Conservation (phyloP, 2,888 invertebrate species). For the Prosapia bicincta region DNA sequence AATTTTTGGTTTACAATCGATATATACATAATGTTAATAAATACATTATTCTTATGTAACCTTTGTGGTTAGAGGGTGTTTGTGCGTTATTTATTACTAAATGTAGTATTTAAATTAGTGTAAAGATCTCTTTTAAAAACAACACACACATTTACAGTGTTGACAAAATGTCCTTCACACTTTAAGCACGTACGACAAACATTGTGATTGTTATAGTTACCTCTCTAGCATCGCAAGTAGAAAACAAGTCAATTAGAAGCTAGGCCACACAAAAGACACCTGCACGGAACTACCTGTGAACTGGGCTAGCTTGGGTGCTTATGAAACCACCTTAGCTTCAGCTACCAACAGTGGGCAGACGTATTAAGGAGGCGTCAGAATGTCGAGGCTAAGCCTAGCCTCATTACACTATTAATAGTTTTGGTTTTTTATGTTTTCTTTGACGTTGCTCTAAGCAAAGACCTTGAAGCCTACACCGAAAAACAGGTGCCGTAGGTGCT, state of each 20-base stretch:
- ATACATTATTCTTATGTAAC: too few species aligned
- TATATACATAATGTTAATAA: too few species aligned
- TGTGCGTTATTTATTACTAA: too few species aligned
- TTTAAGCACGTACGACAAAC: too few species aligned
- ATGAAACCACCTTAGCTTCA: neutral
- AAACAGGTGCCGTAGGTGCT: neutral
- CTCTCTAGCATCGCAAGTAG: neutral
- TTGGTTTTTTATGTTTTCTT: neutral
- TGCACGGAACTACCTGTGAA: neutral
- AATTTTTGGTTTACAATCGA: too few species aligned
- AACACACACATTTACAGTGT: too few species aligned
- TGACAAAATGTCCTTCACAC: too few species aligned
- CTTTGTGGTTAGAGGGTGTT: too few species aligned
- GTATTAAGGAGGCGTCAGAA: neutral
- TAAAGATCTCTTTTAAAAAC: too few species aligned
- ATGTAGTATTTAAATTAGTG: too few species aligned
- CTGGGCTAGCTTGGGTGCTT: neutral
- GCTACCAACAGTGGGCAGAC: neutral
- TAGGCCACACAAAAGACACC: neutral
- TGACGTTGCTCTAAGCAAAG: neutral
- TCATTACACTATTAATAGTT: slow-evolving; percentile 2
- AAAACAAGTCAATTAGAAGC: neutral
- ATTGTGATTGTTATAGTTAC: neutral
- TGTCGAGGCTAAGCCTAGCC: neutral
- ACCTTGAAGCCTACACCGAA: neutral